phyloP scores from a whole-genome alignment of 2,113 vertebrate genomes.

The Symphodus melops region DNA sequence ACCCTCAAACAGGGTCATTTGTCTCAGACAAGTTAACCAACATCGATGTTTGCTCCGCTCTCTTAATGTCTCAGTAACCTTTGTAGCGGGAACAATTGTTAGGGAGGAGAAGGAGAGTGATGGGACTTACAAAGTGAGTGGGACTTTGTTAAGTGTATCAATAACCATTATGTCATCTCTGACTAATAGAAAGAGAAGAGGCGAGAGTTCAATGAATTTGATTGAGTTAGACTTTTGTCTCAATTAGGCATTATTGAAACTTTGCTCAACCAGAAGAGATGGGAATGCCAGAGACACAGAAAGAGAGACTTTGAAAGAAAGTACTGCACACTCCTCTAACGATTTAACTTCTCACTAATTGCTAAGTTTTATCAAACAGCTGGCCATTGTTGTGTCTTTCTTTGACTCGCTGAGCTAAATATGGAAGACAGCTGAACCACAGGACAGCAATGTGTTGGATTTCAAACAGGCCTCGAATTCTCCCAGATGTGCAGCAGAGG shows the following conservation, averaged over 20 bases:
- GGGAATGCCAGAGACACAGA: background rate
- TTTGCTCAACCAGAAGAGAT: background rate
- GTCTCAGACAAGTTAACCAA: slow-evolving; percentile 30
- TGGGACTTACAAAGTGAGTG: background rate
- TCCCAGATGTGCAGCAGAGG: slow-evolving; percentile 3
- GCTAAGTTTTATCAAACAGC: slow-evolving; percentile 14
- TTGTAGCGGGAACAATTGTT: slow-evolving; percentile 31
- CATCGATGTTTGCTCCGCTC: slow-evolving; percentile 16
- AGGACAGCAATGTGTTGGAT: slow-evolving; percentile 33
- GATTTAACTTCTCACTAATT: slow-evolving; percentile 8
- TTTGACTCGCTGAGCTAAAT: slow-evolving; percentile 16
- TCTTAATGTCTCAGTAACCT: slow-evolving; percentile 29
- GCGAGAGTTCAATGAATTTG: background rate
- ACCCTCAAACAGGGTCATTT: slow-evolving; percentile 8
- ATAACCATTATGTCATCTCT: slow-evolving; percentile 1
- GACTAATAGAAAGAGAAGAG: background rate
- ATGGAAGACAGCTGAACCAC: background rate
- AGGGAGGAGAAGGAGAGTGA: slow-evolving; percentile 5
- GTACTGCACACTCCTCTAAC: background rate
- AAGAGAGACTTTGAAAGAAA: background rate
- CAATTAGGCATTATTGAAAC: slow-evolving; percentile 11
- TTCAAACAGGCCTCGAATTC: slow-evolving; percentile 8
- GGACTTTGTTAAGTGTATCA: background rate
- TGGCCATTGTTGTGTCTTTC: slow-evolving; percentile 7
- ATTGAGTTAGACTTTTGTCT: background rate